phyloP scores from a whole-genome alignment of 2,888 invertebrate genomes.

The Noctua pronuba region DNA sequence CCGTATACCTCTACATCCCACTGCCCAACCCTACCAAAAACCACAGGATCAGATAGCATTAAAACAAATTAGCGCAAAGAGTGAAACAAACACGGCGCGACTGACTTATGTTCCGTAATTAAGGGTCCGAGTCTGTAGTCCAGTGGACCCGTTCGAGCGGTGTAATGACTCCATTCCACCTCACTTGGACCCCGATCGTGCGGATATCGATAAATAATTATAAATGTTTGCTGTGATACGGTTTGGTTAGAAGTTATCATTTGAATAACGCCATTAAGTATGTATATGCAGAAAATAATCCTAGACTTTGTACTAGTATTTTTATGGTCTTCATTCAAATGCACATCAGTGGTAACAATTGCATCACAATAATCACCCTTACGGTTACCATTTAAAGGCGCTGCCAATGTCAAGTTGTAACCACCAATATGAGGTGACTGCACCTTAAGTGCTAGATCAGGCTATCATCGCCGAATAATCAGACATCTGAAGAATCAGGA shows the following conservation, averaged over 20 bases:
- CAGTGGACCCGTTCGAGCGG: slow-evolving; percentile 46
- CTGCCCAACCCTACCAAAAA: slow-evolving; percentile 57
- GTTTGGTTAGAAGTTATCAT: slow-evolving; percentile 30
- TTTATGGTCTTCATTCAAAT: background rate
- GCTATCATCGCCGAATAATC: too few species aligned
- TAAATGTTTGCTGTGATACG: slow-evolving; percentile 36
- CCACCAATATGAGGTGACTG: background rate
- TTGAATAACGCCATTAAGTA: slow-evolving; percentile 8
- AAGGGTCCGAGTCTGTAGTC: slow-evolving; percentile 74
- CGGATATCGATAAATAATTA: slow-evolving; percentile 61
- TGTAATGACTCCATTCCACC: slow-evolving; percentile 66
- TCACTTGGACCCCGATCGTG: slow-evolving; percentile 38
- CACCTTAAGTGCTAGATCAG: background rate
- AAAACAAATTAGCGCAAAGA: slow-evolving; percentile 83
- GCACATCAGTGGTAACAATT: background rate
- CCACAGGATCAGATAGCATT: slow-evolving; percentile 80
- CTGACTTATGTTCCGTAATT: slow-evolving; percentile 87
- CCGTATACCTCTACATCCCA: background rate
- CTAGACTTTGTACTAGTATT: background rate
- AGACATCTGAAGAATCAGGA: background rate
- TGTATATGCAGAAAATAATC: background rate
- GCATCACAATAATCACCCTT: background rate
- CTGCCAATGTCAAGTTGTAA: background rate
- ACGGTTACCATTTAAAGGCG: background rate
- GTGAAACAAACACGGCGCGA: slow-evolving; percentile 79